Conservation (phyloP, 2,888 invertebrate species). For the Xestia rhomboidea region DNA sequence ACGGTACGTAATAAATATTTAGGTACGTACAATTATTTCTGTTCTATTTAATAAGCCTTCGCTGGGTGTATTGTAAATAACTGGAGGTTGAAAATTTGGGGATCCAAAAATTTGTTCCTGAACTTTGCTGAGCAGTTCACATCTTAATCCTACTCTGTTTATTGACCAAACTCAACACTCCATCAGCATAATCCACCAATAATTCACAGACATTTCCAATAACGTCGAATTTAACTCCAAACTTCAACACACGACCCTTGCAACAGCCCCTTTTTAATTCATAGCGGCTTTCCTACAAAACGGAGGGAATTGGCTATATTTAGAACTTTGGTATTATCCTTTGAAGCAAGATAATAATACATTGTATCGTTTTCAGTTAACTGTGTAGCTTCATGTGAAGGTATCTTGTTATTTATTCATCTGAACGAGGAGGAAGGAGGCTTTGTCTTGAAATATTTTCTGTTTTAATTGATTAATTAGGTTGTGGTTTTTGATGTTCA, state of each 20-base stretch:
- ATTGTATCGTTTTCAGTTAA: slow-evolving; percentile 30
- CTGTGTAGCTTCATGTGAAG: slow-evolving; percentile 10
- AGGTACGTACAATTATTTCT: too few species aligned
- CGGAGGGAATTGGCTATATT: slow-evolving; percentile 70
- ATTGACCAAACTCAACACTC: background rate
- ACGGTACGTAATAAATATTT: too few species aligned
- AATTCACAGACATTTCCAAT: slow-evolving; percentile 28
- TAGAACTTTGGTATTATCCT: slow-evolving; percentile 63
- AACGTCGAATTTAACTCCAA: slow-evolving; percentile 49
- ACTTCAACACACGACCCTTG: slow-evolving; percentile 74
- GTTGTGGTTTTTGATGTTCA: background rate
- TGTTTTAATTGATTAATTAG: background rate
- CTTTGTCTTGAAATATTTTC: background rate
- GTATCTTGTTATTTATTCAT: slow-evolving; percentile 23
- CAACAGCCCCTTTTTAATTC: slow-evolving; percentile 78
- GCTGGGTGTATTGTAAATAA: background rate
- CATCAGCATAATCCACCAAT: background rate
- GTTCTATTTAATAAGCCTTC: too few species aligned
- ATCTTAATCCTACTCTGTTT: background rate
- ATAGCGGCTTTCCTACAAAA: slow-evolving; percentile 69
- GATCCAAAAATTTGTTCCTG: background rate
- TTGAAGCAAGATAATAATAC: slow-evolving; percentile 45
- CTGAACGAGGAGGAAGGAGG: too few species aligned
- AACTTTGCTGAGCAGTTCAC: background rate
- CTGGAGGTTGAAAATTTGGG: background rate